Base-by-base conservation (phyloP, 2,113 vertebrate species). In the Nesogale talazaci region DNA sequence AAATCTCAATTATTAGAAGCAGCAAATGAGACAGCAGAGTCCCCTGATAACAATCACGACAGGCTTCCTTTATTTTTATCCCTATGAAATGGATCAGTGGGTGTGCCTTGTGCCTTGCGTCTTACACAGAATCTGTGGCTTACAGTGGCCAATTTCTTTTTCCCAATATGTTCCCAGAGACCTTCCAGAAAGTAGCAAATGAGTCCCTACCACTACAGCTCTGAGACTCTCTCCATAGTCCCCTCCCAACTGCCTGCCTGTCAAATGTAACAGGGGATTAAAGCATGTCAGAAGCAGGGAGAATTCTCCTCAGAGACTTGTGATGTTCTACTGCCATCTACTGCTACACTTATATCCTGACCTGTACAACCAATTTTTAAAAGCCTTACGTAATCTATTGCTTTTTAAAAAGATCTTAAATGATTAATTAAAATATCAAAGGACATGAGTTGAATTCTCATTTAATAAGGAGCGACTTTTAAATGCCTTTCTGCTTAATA, bases 281-380 rank as follows among this genome's bases (percentile, higher is more conserved):
- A 7, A 46, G 19, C 31, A 83, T 86, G 63, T 0, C 9, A 75
- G 20, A 79, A 31, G 0, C 40, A 0, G 0, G 6, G 11, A 2
- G 6, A 14, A 2, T 7, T 17, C 57, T 59, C 22, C 31, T 70
- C 20, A 1, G 27, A 88, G 88, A 70, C 75, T 74, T 31, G 2
- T 1, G 65, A 38, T 95, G 92, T 80, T 94, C 86, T 88, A 94
- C 88, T 80, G 95, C 96, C 96, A 94, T 82, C 96, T 96, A 94
- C n/a, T 36, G 94, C 57, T 56, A 63, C 69, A 31, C 59, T 88
- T 12, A 29, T 65, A 86, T 70, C 67, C 86, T 82, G 63, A 91
- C 52, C 42, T 59, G 10, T 36, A 15, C 1, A 22, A 8, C 16
- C 40, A 52, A 52, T 27, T 61, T 65, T 87, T 6, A 23, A 84